Evolutionary conservation across 1,140 invertebrate species (phyloP).

Genomic region (Cydia fagiglandana): DNA sequence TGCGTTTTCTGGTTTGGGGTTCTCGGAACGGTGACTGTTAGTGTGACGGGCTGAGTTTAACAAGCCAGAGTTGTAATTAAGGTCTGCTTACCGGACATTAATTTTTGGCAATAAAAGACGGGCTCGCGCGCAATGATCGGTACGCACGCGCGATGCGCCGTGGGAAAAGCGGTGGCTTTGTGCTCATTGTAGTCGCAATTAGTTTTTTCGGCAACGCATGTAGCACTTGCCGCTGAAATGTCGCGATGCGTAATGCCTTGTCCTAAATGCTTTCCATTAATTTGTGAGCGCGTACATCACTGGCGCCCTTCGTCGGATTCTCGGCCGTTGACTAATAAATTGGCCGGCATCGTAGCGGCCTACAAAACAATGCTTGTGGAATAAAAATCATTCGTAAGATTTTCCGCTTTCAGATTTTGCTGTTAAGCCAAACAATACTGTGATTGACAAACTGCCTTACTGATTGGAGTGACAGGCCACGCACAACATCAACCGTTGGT

Average conservation of each 20-base stretch:
- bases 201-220: slow-evolving; percentile 65
- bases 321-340: neutral
- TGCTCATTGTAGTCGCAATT: slow-evolving; percentile 74
- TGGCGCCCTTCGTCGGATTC: slow-evolving; percentile 19
- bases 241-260: slow-evolving; percentile 64
- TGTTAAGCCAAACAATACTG: neutral
- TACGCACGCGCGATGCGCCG: slow-evolving; percentile 65
- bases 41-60: slow-evolving; percentile 51
- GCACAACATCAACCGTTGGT: neutral
- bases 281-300: slow-evolving; percentile 53
- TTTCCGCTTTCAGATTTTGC: slow-evolving; percentile 3
- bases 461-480: neutral
- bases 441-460: slow-evolving; percentile 8
- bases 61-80: slow-evolving; percentile 66
- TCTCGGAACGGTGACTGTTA: slow-evolving; percentile 50
- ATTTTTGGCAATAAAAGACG: slow-evolving; percentile 79
- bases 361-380: neutral
- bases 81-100: slow-evolving; percentile 74
- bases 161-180: slow-evolving; percentile 76
- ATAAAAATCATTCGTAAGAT: neutral
- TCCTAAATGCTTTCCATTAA: slow-evolving; percentile 66
- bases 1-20: slow-evolving; percentile 51
- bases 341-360: neutral
- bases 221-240: slow-evolving; percentile 67
- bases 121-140: slow-evolving; percentile 69